These are phyloP conservation scores for Ophthalmolycus amberensis DNA, from an alignment of 2,113 vertebrate species.

Conservation along the genomic window DNA sequence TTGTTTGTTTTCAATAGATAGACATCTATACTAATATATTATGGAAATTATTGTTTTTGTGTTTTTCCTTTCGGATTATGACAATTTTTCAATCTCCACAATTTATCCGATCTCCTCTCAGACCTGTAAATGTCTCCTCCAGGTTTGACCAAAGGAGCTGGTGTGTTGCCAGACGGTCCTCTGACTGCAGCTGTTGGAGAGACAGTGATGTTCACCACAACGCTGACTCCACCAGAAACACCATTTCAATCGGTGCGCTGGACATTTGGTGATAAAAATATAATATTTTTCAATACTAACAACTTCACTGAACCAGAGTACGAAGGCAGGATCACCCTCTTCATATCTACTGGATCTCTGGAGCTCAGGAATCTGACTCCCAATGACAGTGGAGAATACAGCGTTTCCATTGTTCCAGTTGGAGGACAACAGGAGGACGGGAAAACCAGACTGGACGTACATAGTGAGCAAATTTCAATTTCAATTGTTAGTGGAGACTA, in stretches of 20 bases:
- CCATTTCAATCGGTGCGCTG: fast-evolving
- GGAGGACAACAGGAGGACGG: fast-evolving
- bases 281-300: fast-evolving
- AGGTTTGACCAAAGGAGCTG: constrained; percentile 55
- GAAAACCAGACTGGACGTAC: fast-evolving
- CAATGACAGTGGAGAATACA: constrained; percentile 56
- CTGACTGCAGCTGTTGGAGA: constrained; percentile 36
- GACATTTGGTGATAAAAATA: fast-evolving
- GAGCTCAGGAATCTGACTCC: constrained; percentile 56
- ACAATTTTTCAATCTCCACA: not conserved
- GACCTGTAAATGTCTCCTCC: constrained; percentile 9
- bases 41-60: not conserved
- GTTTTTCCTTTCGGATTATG: not conserved
- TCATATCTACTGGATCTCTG: constrained; percentile 53
- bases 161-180: constrained; percentile 43
- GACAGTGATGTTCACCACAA: constrained; percentile 40
- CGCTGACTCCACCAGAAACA: not conserved
- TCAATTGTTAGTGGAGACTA: not conserved
- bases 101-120: not conserved
- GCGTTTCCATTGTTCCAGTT: fast-evolving
- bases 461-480: constrained; percentile 33
- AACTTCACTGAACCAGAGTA: not conserved
- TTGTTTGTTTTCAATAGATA: not conserved
- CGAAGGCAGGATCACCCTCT: constrained; percentile 28
- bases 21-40: not conserved